Percentiles rank a stretch among this genome's conserved stretches.
Conservation (phyloP, 2,113 vertebrate genomes). For the Zootoca vivipara region DNA sequence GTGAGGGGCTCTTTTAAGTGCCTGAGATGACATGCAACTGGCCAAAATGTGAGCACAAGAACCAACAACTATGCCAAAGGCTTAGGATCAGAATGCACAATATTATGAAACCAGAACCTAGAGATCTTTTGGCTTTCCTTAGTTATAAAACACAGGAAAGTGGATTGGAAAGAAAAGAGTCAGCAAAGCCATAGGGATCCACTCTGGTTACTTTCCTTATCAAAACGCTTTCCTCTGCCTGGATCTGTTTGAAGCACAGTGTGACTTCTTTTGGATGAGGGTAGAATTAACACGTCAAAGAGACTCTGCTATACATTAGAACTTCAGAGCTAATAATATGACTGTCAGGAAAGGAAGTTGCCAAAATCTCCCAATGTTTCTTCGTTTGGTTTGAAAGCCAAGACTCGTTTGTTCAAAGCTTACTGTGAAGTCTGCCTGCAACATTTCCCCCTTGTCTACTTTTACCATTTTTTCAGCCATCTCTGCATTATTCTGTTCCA, state of each 20-base stretch:
- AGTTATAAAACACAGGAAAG: conserved; percentile 21
- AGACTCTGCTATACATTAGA: too few relatives aligned
- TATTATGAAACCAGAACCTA: neutral
- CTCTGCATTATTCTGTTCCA: too few relatives aligned
- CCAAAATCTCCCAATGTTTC: too few relatives aligned
- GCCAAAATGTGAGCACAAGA: neutral
- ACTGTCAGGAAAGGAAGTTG: too few relatives aligned
- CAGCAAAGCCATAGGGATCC: neutral
- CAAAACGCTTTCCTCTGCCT: neutral
- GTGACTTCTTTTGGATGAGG: neutral
- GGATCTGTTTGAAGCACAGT: neutral
- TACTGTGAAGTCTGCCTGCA: too few relatives aligned
- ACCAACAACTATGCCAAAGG: conserved; percentile 2
- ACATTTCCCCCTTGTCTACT: too few relatives aligned
- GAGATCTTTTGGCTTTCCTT: conserved; percentile 19
- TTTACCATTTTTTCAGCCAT: too few relatives aligned
- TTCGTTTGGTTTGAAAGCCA: too few relatives aligned
- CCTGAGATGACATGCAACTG: conserved; percentile 15
- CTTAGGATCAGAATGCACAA: neutral
- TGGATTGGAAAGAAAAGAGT: neutral
- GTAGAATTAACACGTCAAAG: too few relatives aligned
- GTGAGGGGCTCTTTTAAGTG: neutral
- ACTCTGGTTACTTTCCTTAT: neutral
- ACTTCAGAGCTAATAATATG: too few relatives aligned
- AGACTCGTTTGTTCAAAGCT: too few relatives aligned